phyloP scores from a whole-genome alignment of 2,888 invertebrate genomes.

The Theristus sp. region DNA sequence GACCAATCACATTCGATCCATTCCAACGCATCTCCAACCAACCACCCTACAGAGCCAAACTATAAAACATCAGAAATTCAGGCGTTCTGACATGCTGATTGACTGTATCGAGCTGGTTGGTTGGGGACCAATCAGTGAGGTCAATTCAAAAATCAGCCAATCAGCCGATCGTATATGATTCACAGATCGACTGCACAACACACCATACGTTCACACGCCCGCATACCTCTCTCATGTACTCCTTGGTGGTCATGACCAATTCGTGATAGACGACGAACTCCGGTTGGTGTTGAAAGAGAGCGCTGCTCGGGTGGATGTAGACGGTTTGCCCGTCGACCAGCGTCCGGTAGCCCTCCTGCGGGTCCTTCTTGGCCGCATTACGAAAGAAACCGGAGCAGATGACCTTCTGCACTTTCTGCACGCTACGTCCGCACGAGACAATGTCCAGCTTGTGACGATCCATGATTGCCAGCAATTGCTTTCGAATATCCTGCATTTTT shows the following conservation, averaged over 20 bases:
- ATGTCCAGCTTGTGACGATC: constrained; percentile 77
- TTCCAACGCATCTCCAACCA: too few species aligned
- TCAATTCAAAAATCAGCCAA: too few species aligned
- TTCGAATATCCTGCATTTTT: constrained; percentile 66
- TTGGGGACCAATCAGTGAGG: too few species aligned
- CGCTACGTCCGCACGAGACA: constrained; percentile 84
- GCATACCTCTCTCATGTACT: constrained; percentile 90
- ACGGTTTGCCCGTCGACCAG: constrained; percentile 83
- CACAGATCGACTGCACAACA: too few species aligned
- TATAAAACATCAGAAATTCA: too few species aligned
- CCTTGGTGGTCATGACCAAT: constrained; percentile 90
- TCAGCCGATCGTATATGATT: too few species aligned
- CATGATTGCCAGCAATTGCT: constrained; percentile 54
- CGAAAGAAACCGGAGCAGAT: constrained; percentile 88
- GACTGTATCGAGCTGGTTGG: too few species aligned
- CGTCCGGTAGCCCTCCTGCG: constrained; percentile 86
- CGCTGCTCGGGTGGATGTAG: constrained; percentile 94
- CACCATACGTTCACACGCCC: neutral
- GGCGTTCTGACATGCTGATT: too few species aligned
- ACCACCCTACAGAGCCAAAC: too few species aligned
- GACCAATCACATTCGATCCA: too few species aligned
- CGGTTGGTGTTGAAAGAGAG: constrained; percentile 90
- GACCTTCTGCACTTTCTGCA: constrained; percentile 84
- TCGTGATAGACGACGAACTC: constrained; percentile 99
- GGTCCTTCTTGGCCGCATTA: constrained; percentile 96